A percentile compares a stretch with the other conserved stretches of the same genome.
Evolutionary conservation across 2,888 invertebrate species (phyloP).

Genomic region (Caenorhabditis parvicauda): DNA sequence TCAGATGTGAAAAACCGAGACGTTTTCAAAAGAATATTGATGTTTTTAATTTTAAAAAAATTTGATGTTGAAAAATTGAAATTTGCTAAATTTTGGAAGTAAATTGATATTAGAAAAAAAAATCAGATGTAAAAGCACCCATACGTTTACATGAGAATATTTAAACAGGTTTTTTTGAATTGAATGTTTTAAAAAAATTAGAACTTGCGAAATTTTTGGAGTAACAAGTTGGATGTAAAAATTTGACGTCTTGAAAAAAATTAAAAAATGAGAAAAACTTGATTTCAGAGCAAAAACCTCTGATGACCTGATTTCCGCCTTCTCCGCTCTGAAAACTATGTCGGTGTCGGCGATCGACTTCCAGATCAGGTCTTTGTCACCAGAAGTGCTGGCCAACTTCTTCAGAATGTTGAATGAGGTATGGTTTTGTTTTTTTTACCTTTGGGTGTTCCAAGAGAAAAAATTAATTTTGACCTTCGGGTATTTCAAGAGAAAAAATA

Average conservation of each 20-base stretch:
- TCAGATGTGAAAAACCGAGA: too few relatives aligned
- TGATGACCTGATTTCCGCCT: conserved; percentile 22
- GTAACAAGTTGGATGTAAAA: neutral
- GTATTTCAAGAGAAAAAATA: too few relatives aligned
- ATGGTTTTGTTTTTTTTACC: neutral
- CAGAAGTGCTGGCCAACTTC: conserved; percentile 33
- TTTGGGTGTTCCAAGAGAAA: too few relatives aligned
- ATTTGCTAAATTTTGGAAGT: too few relatives aligned
- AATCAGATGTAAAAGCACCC: too few relatives aligned
- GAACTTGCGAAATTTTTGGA: conserved; percentile 2
- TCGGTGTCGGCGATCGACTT: conserved; percentile 53
- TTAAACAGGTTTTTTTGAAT: neutral
- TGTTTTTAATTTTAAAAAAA: conserved; percentile 1
- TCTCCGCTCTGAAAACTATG: conserved; percentile 36
- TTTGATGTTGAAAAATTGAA: conserved; percentile 1
- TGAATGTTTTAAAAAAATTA: neutral
- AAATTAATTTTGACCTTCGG: too few relatives aligned
- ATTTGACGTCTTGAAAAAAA: too few relatives aligned
- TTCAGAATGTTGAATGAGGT: conserved; percentile 46
- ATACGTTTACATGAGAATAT: too few relatives aligned
- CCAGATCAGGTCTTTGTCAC: conserved; percentile 47
- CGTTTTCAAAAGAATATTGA: neutral
- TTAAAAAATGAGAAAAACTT: neutral
- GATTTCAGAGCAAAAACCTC: conserved; percentile 28
- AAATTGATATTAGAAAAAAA: too few relatives aligned